Percentiles rank a stretch among this genome's conserved stretches.
Evolutionary conservation across 2,797 vertebrate species (phyloP).

Genomic region (Enteromius paludinosus): DNA sequence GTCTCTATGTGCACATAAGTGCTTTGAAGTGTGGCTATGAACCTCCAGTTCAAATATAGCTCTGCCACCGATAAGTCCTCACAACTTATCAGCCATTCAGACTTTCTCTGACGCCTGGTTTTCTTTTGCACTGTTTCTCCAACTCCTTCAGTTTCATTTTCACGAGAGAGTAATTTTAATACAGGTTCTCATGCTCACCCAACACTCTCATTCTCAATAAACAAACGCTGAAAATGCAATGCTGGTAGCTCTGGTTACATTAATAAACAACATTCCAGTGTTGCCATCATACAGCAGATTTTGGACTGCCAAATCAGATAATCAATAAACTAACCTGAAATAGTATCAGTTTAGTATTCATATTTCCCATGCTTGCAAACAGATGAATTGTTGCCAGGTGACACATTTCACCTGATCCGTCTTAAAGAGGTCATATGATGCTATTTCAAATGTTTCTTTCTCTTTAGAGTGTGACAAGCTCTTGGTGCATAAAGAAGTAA

Average conservation of each 20-base stretch:
- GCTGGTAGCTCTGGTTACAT: constrained; percentile 12
- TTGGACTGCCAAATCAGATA: background rate
- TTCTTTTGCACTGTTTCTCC: background rate
- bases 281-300: background rate
- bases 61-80: constrained; percentile 40
- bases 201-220: background rate
- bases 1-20: constrained; percentile 11
- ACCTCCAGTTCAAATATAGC: constrained; percentile 57
- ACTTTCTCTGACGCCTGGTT: background rate
- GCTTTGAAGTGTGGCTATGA: constrained; percentile 9
- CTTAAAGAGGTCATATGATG: too few species aligned
- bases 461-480: too few species aligned
- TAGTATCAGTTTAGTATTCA: constrained; percentile 9
- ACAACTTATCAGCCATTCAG: constrained; percentile 20
- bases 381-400: background rate
- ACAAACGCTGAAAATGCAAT: constrained; percentile 2
- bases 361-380: background rate
- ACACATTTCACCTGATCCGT: background rate
- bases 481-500: too few species aligned
- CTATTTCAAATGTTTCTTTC: too few species aligned
- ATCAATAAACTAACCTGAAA: background rate
- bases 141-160: constrained; percentile 10
- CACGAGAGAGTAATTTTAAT: constrained; percentile 6
- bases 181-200: background rate
- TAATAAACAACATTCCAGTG: constrained; percentile 4